Conservation (phyloP, 2,113 vertebrate species). For the Hymenochirus boettgeri region DNA sequence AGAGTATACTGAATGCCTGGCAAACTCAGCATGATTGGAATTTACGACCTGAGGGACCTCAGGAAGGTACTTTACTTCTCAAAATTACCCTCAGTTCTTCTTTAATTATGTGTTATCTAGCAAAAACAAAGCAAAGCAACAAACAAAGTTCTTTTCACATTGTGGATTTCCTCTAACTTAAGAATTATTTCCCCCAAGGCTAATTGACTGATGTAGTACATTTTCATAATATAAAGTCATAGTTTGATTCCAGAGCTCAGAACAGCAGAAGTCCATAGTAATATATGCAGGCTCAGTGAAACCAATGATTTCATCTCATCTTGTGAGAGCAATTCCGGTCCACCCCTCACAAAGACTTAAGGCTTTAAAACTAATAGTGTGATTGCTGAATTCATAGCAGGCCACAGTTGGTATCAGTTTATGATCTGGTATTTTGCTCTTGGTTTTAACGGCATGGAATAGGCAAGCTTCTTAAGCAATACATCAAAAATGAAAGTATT, state of each 20-base stretch:
- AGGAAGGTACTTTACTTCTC: too few species aligned
- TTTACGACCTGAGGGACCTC: too few species aligned
- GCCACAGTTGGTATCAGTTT: constrained; percentile 33
- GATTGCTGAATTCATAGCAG: constrained; percentile 35
- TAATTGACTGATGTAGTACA: constrained; percentile 21
- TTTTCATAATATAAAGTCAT: constrained; percentile 24
- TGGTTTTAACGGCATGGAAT: constrained; percentile 25
- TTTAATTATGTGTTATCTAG: too few species aligned
- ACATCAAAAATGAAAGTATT: constrained; percentile 38
- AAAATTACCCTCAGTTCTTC: too few species aligned
- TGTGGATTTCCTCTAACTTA: too few species aligned
- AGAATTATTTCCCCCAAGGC: too few species aligned
- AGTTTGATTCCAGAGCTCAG: constrained; percentile 13
- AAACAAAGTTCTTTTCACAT: too few species aligned
- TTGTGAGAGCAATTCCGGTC: constrained; percentile 24
- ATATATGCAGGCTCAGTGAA: constrained; percentile 23
- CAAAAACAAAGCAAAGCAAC: too few species aligned
- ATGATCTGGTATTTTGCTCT: constrained; percentile 25
- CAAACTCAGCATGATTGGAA: too few species aligned
- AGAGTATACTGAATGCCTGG: too few species aligned
- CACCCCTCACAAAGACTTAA: constrained; percentile 29
- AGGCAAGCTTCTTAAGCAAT: constrained; percentile 22
- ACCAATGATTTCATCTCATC: constrained; percentile 35
- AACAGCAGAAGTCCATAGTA: constrained; percentile 19
- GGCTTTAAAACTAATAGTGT: constrained; percentile 34